These are phyloP conservation scores for Parauchenoglanis ngamensis DNA, from an alignment of 2,797 vertebrate genomes.

Conservation along the genomic window DNA sequence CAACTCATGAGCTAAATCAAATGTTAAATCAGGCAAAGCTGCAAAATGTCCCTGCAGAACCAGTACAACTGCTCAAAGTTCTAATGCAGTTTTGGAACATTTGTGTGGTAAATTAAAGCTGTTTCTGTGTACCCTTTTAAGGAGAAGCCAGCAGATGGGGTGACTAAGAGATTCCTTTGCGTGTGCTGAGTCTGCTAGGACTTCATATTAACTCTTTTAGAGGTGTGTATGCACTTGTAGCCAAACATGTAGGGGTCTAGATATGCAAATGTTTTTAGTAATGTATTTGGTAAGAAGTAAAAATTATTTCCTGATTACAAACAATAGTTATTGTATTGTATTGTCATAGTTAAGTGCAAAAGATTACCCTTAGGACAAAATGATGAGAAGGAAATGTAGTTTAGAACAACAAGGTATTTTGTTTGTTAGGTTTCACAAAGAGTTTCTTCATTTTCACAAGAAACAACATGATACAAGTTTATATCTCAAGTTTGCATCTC, in stretches of 20 bases:
- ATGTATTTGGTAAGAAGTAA: background rate
- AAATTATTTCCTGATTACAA: too few species aligned
- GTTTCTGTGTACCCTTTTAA: slow-evolving; percentile 2
- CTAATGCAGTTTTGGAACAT: background rate
- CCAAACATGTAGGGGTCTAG: background rate
- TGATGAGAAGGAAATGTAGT: background rate
- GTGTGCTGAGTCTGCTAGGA: slow-evolving; percentile 8
- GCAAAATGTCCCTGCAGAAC: background rate
- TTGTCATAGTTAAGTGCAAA: background rate
- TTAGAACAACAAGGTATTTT: background rate
- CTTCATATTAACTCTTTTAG: slow-evolving; percentile 2
- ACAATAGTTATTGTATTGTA: too few species aligned
- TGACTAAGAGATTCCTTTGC: slow-evolving; percentile 35
- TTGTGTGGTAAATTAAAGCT: background rate
- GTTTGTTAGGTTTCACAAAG: background rate
- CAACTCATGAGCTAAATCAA: background rate
- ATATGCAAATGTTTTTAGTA: background rate
- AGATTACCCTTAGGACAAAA: background rate
- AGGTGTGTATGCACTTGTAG: background rate
- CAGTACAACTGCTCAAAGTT: background rate
- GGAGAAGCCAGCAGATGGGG: slow-evolving; percentile 8
- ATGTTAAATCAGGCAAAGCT: background rate
- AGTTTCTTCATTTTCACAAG: background rate
- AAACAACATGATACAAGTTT: background rate
- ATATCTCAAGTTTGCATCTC: background rate